Evolutionary conservation across 2,888 invertebrate genomes (phyloP).

Genomic region (Branchipolynoe longqiensis): DNA sequence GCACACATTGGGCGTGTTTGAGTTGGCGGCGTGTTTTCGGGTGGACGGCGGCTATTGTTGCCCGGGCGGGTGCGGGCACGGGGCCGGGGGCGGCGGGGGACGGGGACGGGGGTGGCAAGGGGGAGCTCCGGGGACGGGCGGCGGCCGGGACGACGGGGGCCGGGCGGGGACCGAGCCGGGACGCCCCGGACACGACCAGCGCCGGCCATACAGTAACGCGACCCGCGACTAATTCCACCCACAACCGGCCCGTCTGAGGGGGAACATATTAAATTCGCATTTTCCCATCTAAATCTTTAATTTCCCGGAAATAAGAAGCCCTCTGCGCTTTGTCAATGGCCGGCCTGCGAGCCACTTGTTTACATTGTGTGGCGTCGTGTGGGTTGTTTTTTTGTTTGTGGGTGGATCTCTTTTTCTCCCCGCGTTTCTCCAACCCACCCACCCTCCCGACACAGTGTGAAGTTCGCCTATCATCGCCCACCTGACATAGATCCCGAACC

Average conservation of each 20-base stretch:
- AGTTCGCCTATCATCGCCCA: too few relatives aligned
- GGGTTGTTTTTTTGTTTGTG: too few relatives aligned
- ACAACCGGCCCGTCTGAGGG: constrained; percentile 6
- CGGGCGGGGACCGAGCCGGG: neutral
- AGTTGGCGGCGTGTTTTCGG: constrained; percentile 13
- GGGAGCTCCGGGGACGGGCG: too few relatives aligned
- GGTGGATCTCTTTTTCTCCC: too few relatives aligned
- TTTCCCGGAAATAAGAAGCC: constrained; percentile 57
- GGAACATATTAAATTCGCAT: constrained; percentile 58
- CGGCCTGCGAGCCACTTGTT: constrained; percentile 48
- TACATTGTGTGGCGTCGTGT: constrained; percentile 25
- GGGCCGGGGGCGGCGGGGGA: neutral
- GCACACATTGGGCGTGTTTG: constrained; percentile 31
- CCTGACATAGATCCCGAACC: too few relatives aligned
- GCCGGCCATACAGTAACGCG: constrained; percentile 36
- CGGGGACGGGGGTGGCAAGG: too few relatives aligned
- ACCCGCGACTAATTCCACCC: neutral
- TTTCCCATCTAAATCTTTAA: constrained; percentile 56
- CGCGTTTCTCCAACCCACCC: too few relatives aligned
- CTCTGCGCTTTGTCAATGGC: neutral
- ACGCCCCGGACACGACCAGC: neutral
- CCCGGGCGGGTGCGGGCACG: neutral
- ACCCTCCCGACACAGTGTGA: too few relatives aligned
- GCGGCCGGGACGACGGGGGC: too few relatives aligned
- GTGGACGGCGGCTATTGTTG: neutral